Conservation (phyloP, 2,888 invertebrate species). For the Dryadula phaetusa region DNA sequence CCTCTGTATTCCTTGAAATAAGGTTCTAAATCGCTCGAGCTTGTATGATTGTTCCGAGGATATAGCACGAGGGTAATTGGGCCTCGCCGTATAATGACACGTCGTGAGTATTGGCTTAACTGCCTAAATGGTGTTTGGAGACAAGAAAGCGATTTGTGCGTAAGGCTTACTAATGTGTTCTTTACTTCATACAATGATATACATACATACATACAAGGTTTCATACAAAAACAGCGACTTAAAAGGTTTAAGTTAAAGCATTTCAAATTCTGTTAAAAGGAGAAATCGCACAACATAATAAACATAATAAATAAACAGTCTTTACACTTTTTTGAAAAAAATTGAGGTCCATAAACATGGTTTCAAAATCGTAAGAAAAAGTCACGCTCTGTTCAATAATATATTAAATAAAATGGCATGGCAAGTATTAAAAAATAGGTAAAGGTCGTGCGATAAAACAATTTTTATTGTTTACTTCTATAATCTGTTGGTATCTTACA, state of each 20-base stretch:
- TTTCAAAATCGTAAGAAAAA: too few species aligned
- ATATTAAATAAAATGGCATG: background rate
- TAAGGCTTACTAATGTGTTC: slow-evolving; percentile 14
- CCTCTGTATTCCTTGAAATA: slow-evolving; percentile 9
- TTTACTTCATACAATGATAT: slow-evolving; percentile 2
- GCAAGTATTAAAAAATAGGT: background rate
- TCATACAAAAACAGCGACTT: background rate
- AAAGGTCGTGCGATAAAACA: background rate
- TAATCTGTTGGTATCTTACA: too few species aligned
- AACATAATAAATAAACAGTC: too few species aligned
- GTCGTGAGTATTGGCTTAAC: slow-evolving; percentile 40
- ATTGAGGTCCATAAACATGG: too few species aligned
- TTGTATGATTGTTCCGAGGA: background rate
- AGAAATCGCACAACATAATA: too few species aligned
- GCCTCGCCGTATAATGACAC: slow-evolving; percentile 35
- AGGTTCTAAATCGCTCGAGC: slow-evolving; percentile 15
- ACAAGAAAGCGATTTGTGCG: slow-evolving; percentile 28
- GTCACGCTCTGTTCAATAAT: background rate
- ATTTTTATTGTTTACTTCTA: background rate
- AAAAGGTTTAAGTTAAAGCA: background rate
- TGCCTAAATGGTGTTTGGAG: slow-evolving; percentile 29
- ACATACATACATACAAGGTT: too few species aligned
- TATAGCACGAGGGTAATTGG: slow-evolving; percentile 35
- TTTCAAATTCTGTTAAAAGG: background rate
- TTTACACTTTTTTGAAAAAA: too few species aligned